Conservation (phyloP, 2,113 vertebrate genomes). For the Spea multiplicata region DNA sequence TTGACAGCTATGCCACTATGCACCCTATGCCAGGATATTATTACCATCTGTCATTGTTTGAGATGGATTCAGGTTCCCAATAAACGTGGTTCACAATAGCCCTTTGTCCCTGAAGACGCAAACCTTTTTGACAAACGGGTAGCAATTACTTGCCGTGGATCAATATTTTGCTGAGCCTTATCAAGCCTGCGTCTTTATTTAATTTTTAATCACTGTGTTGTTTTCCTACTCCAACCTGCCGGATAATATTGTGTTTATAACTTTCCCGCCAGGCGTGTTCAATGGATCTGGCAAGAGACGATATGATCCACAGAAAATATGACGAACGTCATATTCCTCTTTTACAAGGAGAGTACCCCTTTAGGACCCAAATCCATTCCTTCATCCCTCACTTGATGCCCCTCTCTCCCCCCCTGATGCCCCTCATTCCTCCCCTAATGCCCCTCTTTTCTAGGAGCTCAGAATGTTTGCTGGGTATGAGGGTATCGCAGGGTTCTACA, state of each 20-base stretch:
- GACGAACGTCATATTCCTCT: too few species aligned
- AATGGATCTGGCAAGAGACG: neutral
- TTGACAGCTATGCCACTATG: neutral
- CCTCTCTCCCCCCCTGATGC: too few species aligned
- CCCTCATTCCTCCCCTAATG: too few species aligned
- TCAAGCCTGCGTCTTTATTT: neutral
- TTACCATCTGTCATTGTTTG: conserved; percentile 37
- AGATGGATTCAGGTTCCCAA: conserved; percentile 21
- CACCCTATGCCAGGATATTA: conserved; percentile 10
- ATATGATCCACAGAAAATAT: neutral
- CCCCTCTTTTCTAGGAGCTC: too few species aligned
- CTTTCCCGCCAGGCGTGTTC: neutral
- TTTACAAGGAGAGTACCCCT: too few species aligned
- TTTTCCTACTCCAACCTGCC: conserved; percentile 1
- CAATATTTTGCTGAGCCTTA: conserved; percentile 11
- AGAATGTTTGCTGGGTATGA: too few species aligned
- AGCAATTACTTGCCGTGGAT: neutral
- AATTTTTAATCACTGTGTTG: conserved; percentile 20
- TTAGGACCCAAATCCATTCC: too few species aligned
- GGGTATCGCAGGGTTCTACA: too few species aligned
- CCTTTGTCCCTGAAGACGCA: conserved; percentile 3
- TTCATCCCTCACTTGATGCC: too few species aligned
- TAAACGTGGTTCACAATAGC: conserved; percentile 11
- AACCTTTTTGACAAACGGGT: neutral
- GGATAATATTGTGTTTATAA: conserved; percentile 6